Evolutionary conservation across 2,888 invertebrate species (phyloP).

Genomic region (Himalopsyche tibetana): DNA sequence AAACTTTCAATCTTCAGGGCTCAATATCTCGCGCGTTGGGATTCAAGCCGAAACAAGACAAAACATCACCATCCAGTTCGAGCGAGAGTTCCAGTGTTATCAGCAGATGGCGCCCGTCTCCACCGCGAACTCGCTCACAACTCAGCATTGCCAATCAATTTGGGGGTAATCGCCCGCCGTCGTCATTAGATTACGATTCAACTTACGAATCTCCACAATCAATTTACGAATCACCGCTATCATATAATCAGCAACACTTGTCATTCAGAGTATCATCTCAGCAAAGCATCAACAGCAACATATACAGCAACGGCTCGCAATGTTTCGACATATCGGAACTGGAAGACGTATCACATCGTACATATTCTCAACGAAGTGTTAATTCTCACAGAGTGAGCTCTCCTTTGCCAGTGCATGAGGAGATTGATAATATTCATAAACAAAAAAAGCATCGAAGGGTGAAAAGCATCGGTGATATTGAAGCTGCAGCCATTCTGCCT

Average conservation of each 20-base stretch:
- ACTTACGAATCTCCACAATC: slow-evolving; percentile 67
- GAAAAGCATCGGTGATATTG: slow-evolving; percentile 86
- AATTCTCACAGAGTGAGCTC: slow-evolving; percentile 76
- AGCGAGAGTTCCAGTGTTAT: slow-evolving; percentile 80
- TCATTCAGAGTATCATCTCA: slow-evolving; percentile 64
- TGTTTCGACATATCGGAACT: slow-evolving; percentile 64
- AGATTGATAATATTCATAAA: slow-evolving; percentile 73
- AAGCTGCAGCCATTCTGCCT: slow-evolving; percentile 76
- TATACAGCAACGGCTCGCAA: slow-evolving; percentile 65
- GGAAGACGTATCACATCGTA: slow-evolving; percentile 68
- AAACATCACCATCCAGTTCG: slow-evolving; percentile 82
- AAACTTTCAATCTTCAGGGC: slow-evolving; percentile 76
- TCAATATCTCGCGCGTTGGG: slow-evolving; percentile 86
- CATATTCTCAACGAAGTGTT: slow-evolving; percentile 72
- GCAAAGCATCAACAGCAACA: slow-evolving; percentile 65
- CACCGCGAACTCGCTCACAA: slow-evolving; percentile 77
- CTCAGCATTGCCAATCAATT: slow-evolving; percentile 75
- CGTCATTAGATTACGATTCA: slow-evolving; percentile 68
- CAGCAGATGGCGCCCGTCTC: slow-evolving; percentile 75
- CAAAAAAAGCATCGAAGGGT: slow-evolving; percentile 81
- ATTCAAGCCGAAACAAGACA: slow-evolving; percentile 79
- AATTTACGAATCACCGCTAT: slow-evolving; percentile 70
- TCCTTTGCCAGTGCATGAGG: slow-evolving; percentile 74
- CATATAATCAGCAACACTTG: slow-evolving; percentile 67
- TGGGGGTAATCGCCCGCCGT: slow-evolving; percentile 69